Conservation (phyloP, 2,113 vertebrate genomes). For the Dipodomys ordii region DNA sequence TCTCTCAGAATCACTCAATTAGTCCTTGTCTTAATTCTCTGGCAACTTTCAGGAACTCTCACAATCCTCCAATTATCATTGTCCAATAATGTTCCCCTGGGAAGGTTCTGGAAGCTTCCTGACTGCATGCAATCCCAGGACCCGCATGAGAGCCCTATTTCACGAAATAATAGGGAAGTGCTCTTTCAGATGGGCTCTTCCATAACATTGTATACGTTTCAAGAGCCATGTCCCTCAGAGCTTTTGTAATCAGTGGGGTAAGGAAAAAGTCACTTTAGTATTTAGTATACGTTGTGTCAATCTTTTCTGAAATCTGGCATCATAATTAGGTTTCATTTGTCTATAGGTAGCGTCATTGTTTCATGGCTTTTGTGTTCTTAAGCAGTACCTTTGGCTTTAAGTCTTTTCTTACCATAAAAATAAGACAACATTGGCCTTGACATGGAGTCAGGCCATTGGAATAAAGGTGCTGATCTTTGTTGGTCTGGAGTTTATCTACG, state of each 20-base stretch:
- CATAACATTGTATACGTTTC: not conserved
- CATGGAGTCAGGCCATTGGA: not conserved
- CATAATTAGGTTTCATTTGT: constrained; percentile 25
- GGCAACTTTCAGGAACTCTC: constrained; percentile 13
- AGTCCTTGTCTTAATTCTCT: constrained; percentile 42
- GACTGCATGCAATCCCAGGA: not conserved
- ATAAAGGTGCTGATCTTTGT: not conserved
- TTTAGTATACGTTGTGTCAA: not conserved
- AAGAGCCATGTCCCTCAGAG: not conserved
- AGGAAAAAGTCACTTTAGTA: not conserved
- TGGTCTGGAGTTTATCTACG: not conserved
- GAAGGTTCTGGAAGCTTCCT: not conserved
- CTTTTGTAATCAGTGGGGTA: constrained; percentile 14
- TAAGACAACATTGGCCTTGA: not conserved
- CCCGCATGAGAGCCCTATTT: not conserved
- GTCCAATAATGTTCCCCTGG: constrained; percentile 18
- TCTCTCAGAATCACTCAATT: constrained; percentile 6
- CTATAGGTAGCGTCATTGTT: constrained; percentile 5
- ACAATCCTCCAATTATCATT: constrained; percentile 37
- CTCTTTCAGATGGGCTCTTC: constrained; percentile 7
- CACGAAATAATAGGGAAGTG: not conserved
- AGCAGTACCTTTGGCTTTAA: not conserved
- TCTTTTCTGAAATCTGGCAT: constrained; percentile 30
- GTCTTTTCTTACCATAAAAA: not conserved
- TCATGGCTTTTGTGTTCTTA: not conserved